These are phyloP conservation scores for Sinocyclocheilus anophthalmus DNA, from an alignment of 2,113 vertebrate genomes.

Conservation along the genomic window DNA sequence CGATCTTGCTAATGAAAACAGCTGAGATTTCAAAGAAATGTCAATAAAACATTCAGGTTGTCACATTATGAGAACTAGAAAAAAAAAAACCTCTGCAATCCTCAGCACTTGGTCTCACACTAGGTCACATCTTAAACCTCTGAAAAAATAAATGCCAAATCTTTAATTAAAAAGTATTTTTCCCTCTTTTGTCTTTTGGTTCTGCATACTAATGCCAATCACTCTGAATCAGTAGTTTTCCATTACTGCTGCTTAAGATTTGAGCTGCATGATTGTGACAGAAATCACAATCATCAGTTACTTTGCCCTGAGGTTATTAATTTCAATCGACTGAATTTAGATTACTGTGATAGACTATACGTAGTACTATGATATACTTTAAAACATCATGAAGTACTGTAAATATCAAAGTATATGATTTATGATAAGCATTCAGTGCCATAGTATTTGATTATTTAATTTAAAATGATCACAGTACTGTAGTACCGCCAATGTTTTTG, in stretches of 20 bases:
- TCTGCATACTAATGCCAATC: slow-evolving; percentile 45
- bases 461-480: background rate
- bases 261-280: background rate
- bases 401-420: background rate
- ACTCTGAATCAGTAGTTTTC: background rate
- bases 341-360: background rate
- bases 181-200: background rate
- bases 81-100: background rate
- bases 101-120: background rate
- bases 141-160: background rate
- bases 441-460: background rate
- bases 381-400: background rate
- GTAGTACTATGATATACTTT: background rate
- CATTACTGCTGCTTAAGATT: background rate
- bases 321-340: background rate
- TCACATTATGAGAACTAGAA: background rate
- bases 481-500: background rate
- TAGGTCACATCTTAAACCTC: background rate
- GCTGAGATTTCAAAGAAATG: slow-evolving; percentile 1
- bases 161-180: background rate
- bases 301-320: background rate
- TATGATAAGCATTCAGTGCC: background rate
- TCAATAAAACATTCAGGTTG: background rate
- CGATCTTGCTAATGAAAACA: background rate
- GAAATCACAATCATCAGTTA: background rate